These are phyloP conservation scores for Eupeodes luniger DNA, from an alignment of 2,888 invertebrate species.

Conservation along the genomic window DNA sequence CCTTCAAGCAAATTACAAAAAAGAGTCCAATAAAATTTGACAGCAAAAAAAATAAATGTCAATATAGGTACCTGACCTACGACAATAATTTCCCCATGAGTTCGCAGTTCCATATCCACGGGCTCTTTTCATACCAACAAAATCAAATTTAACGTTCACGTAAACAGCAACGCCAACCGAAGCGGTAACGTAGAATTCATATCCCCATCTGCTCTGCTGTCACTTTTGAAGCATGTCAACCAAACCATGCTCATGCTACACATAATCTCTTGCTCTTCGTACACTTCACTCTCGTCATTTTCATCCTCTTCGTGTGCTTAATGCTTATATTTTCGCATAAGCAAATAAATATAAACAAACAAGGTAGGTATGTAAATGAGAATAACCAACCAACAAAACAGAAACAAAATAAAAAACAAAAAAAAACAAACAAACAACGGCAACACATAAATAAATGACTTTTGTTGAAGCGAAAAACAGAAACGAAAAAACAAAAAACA, in stretches of 20 bases:
- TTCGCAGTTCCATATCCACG: background rate
- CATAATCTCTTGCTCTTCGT: constrained; percentile 20
- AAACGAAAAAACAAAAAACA: constrained; percentile 5
- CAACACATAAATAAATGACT: constrained; percentile 58
- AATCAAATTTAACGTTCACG: no score
- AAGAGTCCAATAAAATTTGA: background rate
- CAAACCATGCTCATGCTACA: constrained; percentile 32
- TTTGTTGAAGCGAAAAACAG: constrained; percentile 46
- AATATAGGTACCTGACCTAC: constrained; percentile 51
- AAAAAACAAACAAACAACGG: constrained; percentile 23
- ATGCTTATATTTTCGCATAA: constrained; percentile 46
- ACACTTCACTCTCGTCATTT: background rate
- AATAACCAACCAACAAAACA: constrained; percentile 24
- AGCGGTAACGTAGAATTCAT: background rate
- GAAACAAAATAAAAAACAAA: constrained; percentile 18
- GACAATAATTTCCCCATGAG: constrained; percentile 12
- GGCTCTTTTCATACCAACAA: background rate
- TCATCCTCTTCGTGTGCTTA: constrained; percentile 10
- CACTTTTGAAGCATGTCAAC: constrained; percentile 45
- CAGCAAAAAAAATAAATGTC: constrained; percentile 2
- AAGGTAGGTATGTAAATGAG: constrained; percentile 30
- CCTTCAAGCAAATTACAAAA: background rate
- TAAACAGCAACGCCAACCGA: no score
- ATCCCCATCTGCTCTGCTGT: constrained; percentile 18
- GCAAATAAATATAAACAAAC: constrained; percentile 49